Evolutionary conservation across 2,797 vertebrate genomes (phyloP), one percentile per base, ranked within the genome.

Genomic region (Cuculus canorus): DNA sequence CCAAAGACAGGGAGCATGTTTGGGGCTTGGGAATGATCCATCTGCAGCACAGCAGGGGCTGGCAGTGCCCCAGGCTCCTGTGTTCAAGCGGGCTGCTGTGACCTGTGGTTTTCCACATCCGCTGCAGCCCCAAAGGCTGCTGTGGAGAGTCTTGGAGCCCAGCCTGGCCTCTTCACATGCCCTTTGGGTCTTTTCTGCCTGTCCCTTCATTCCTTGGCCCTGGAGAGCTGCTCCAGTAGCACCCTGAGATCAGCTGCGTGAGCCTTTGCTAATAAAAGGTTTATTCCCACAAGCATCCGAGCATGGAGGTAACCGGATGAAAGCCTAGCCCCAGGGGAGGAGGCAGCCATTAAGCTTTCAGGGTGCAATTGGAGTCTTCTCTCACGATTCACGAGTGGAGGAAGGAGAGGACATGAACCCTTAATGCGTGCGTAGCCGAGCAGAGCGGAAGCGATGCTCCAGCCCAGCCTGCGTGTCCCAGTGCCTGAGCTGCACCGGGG

Each of bases 201-300:
- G 72, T n/a, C 9, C 8, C 21, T 6, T 73, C 16, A 0, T 24
- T 43, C 21, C 0, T 12, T 22, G 76, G 39, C 15, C 47, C 43
- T 56, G 65, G n/a, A 45, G 69, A n/a, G 8, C 45, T n/a, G 59
- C 77, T 71, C 33, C 13, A 1, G 77, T 5, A 59, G 52, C 59
- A 35, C 45, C 65, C 30, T 0, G 2, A 30, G 48, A 12, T 33
- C 1, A 0, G 19, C 41, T 11, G 1, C 3, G 0, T 0, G 3
- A 60, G 41, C 41, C 39, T 41, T 35, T 24, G 33, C 47, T 16
- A 65, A 9, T n/a, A 3, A 30, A 50, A 41, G n/a, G n/a, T n/a
- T n/a, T 53, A n/a, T 32, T 54, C 14, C 24, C 65, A 53, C n/a
- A 39, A 27, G n/a, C 69, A 27, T 27, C 77, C 24, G 2, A 32